Base-by-base conservation (phyloP, 2,888 invertebrate species). In the Celastrina argiolus region DNA sequence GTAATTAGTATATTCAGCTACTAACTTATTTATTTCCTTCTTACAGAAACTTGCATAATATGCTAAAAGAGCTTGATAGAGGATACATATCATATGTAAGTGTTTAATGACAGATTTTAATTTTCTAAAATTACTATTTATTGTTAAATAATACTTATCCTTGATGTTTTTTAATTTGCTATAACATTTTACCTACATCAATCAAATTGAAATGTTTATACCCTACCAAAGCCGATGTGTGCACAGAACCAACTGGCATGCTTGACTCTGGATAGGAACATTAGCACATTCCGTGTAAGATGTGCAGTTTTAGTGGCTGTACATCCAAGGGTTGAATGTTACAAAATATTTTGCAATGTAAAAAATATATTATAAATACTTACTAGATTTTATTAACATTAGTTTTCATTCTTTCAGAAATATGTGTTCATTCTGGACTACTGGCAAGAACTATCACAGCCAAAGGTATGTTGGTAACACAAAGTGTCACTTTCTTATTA, bases 181-280 rank as follows among this genome's bases (percentile, higher is more conserved):
- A n/a, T n/a, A n/a, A n/a, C n/a, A n/a, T n/a, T n/a, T n/a, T n/a
- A n/a, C n/a, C n/a, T n/a, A n/a, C n/a, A n/a, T n/a, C n/a, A n/a
- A n/a, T n/a, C n/a, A n/a, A n/a, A n/a, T n/a, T n/a, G n/a, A n/a
- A n/a, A n/a, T n/a, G n/a, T n/a, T 5, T n/a, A 14, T 41, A 89
- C 90, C 90, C 90, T 91, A 86, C 88, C 88, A 88, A 91, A 91
- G 90, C 88, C 88, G 88, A 85, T 88, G 85, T 81, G 77, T 88
- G 86, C 71, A 77, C 76, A 75, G 78, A 72, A 63, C 71, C 71
- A 74, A 73, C 74, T 81, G 80, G 74, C 85, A 83, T 81, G 75
- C 76, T 75, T 88, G 90, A 90, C 90, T 91, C 86, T 89, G 89
- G 88, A 71, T 87, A 90, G 90, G 90, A 87, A 90, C 87, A 90